Evolutionary conservation across 2,113 vertebrate species (phyloP).

Genomic region (Anser cygnoides): DNA sequence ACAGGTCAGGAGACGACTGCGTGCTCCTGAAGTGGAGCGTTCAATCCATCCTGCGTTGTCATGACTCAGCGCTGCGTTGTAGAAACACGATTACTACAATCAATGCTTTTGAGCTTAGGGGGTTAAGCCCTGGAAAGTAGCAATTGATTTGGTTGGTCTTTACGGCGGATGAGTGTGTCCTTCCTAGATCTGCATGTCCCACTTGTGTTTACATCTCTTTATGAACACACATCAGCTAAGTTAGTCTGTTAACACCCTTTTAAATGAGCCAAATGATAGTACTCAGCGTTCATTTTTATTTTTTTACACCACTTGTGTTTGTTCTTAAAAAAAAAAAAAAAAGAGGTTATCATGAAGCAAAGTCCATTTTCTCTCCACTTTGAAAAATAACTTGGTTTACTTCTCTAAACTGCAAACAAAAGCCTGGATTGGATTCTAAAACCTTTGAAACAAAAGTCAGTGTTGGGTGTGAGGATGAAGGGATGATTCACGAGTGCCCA

Average conservation of each 20-base stretch:
- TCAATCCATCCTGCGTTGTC: background rate
- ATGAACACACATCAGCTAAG: background rate
- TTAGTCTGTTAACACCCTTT: background rate
- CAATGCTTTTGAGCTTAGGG: background rate
- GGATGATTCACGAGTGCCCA: background rate
- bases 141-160: background rate
- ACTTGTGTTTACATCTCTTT: background rate
- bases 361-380: background rate
- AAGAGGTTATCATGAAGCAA: background rate
- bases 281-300: background rate
- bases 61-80: background rate
- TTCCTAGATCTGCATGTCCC: background rate
- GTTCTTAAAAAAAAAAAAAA: background rate
- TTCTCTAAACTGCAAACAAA: background rate
- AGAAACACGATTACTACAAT: background rate
- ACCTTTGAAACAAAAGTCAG: background rate
- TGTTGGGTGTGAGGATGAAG: background rate
- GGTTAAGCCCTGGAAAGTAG: background rate
- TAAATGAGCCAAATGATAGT: background rate
- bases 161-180: background rate
- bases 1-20: background rate
- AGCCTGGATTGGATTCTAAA: background rate
- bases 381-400: background rate
- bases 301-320: background rate
- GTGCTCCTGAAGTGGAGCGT: background rate